These are phyloP conservation scores for Drosophila fungiperda DNA, from an alignment of 2,888 invertebrate genomes.

Conservation along the genomic window DNA sequence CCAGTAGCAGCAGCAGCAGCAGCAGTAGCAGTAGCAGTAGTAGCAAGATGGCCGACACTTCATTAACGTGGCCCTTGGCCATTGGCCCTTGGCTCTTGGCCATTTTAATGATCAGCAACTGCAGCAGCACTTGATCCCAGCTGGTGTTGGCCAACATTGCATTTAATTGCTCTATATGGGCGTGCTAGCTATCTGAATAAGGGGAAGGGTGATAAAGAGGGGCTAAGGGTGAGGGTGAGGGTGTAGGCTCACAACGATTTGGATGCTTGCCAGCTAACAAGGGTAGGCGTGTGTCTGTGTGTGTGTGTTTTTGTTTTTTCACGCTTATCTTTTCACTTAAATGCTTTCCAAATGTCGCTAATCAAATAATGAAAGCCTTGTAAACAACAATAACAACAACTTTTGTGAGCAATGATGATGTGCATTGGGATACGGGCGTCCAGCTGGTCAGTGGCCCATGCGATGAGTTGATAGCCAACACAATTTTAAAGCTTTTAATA, in stretches of 20 bases:
- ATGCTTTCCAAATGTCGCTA: constrained; percentile 75
- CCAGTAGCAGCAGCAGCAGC: constrained; percentile 7
- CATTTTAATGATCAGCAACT: constrained; percentile 48
- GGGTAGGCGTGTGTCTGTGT: constrained; percentile 8
- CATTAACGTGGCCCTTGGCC: constrained; percentile 53
- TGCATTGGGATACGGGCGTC: constrained; percentile 40
- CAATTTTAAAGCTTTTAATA: constrained; percentile 8
- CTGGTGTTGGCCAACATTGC: constrained; percentile 36
- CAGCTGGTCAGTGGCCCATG: constrained; percentile 45
- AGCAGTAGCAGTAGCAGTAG: constrained; percentile 15
- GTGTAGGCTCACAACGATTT: constrained; percentile 35
- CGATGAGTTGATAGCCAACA: constrained; percentile 28
- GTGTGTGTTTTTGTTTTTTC: constrained; percentile 25
- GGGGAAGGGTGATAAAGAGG: neutral
- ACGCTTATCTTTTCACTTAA: constrained; percentile 72
- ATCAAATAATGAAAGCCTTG: constrained; percentile 68
- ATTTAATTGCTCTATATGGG: constrained; percentile 52
- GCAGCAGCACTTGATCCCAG: constrained; percentile 46
- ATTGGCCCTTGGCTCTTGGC: constrained; percentile 30
- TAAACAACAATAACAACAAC: constrained; percentile 7
- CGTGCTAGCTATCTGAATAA: neutral
- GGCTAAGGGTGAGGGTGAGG: neutral
- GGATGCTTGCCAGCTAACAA: constrained; percentile 47
- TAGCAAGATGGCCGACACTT: constrained; percentile 56
- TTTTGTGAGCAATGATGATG: constrained; percentile 48